Percentiles rank a stretch among this genome's conserved stretches.
phyloP scores from a whole-genome alignment of 2,113 vertebrate species.

The Chionomys nivalis region DNA sequence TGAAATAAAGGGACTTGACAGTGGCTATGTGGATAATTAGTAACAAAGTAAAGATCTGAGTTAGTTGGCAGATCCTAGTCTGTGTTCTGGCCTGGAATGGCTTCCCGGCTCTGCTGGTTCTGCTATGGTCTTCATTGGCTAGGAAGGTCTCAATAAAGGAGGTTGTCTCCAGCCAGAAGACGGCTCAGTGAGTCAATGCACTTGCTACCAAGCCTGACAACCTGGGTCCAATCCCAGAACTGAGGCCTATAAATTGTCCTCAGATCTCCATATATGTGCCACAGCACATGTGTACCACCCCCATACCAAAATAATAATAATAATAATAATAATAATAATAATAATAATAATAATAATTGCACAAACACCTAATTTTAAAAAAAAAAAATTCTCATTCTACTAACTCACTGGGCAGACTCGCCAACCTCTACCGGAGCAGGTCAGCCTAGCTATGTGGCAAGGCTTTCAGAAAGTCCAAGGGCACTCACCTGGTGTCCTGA shows the following conservation, averaged over 20 bases:
- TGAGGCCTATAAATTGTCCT: too few relatives aligned
- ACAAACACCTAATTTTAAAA: neutral
- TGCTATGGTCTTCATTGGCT: neutral
- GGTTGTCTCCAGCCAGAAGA: neutral
- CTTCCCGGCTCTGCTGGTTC: neutral
- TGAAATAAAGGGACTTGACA: neutral
- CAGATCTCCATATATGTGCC: neutral
- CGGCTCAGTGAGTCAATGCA: too few relatives aligned
- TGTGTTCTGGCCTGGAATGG: neutral
- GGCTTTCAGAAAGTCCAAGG: neutral
- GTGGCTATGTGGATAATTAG: neutral
- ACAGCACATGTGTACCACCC: neutral
- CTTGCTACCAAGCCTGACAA: neutral
- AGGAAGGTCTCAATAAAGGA: neutral
- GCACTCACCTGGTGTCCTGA: constrained; percentile 32
- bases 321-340: too few relatives aligned
- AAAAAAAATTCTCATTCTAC: neutral
- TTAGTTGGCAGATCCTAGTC: neutral
- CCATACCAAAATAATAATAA: neutral
- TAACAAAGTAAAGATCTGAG: neutral
- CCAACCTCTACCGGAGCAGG: neutral
- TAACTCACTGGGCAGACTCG: neutral
- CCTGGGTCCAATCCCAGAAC: neutral
- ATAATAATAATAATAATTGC: too few relatives aligned
- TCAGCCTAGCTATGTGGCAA: neutral